Base-by-base conservation (phyloP, 1,140 invertebrate species). In the Dreissena rostriformis region DNA sequence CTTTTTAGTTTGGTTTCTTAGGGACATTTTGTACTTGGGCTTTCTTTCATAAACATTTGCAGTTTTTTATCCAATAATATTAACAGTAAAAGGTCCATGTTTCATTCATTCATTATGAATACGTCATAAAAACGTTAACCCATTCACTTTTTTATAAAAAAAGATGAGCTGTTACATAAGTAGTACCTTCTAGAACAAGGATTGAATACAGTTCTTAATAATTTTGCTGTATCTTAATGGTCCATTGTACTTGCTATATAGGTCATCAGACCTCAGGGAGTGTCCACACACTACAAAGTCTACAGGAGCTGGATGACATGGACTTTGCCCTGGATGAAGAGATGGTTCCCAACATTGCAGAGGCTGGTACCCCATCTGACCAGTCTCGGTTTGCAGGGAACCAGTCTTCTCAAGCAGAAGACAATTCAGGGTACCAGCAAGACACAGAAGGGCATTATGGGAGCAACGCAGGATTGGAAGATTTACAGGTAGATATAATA, bases 281-380 rank as follows among this genome's bases (percentile, higher is more conserved):
- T 68, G 53, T 14, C 19, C 22, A n/a, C 11, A 26, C 22, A 67
- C 53, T 80, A 61, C 68, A 63, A 49, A 81, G 70, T 81, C 68
- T 81, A 72, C 79, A 74, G 52, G 80, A 82, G 66, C 17, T 61
- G 19, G 71, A 86, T 72, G 84, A 87, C 22, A 83, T 88, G 49
- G 88, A 88, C 22, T 86, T 86, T 75, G 82, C 82, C 6, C 71
- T 88, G 22, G 85, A 88, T 22, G 88, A 88, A 66, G 88, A 88
- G 49, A 88, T 88, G 88, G 79, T 68, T 19, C 88, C 88, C 26
- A 79, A 85, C 22, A 68, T 88, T 61, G 57, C 83, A 22, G 83
- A 85, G 4, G 6, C 57, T n/a, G 57, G 57, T 24, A 2, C 57
- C 22, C 17, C 57, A 61, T 19, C 17, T 19, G 4, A 61, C 57